Evolutionary conservation across 2,888 invertebrate genomes (phyloP), one percentile per base, ranked within the genome.

Genomic region (Diploptera punctata): DNA sequence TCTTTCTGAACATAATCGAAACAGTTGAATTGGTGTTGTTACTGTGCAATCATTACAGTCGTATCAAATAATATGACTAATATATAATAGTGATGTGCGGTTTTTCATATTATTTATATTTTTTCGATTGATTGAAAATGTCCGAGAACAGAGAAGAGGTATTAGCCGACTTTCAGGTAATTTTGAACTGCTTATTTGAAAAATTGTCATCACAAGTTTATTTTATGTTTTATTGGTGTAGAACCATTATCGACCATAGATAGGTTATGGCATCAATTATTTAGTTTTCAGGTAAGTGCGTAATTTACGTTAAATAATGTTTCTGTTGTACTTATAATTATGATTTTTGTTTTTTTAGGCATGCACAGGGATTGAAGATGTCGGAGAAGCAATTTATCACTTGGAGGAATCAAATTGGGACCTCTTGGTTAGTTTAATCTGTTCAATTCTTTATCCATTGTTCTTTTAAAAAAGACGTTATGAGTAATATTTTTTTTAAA

Each of bases 281-380:
- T 16, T 1, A 5, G 16, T 62, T 33, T 3, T 2, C 10, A 21
- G 10, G 21, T 1, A 61, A 10, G n/a, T n/a, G n/a, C n/a, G n/a
- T n/a, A n/a, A n/a, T n/a, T n/a, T n/a, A n/a, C n/a, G n/a, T n/a
- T n/a, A n/a, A n/a, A n/a, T 16, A 21, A 72, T 73, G 77, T 77
- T 77, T 76, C 75, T 76, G 70, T 74, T 75, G 69, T 72, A 60
- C 68, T 29, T 69, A 44, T 29, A 73, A 72, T 57, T 71, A 21
- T 29, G 9, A 47, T 10, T 72, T 75, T 73, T 77, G 54, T 77
- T 75, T 76, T 77, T 79, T 86, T 83, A 96, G 95, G 93, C 93
- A 77, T 95, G 95, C 81, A 95, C 95, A 79, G 95, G 93, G 77
- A 93, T 96, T 79, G 94, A 96, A 80, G 94, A 96, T 88, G 91